Conservation (phyloP, 2,113 vertebrate species). For the Ascaphus truei region DNA sequence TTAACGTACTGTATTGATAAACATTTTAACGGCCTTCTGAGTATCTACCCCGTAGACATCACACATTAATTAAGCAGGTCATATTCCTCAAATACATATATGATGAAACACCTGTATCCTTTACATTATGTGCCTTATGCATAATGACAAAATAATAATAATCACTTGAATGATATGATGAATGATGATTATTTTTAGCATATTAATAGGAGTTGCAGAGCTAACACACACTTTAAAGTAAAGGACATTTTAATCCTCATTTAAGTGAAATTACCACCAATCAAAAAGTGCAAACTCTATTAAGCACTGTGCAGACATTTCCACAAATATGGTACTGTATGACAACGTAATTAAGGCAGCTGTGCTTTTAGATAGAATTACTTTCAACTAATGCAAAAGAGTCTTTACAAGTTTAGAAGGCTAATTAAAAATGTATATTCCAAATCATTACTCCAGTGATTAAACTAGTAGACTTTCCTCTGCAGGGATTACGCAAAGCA, state of each 20-base stretch:
- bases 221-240: slow-evolving; percentile 22
- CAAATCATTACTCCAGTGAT: not conserved
- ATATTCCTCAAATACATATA: too few relatives aligned
- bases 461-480: not conserved
- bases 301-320: slow-evolving; percentile 42
- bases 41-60: too few relatives aligned
- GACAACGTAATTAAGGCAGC: slow-evolving; percentile 53
- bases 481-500: not conserved
- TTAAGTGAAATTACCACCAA: slow-evolving; percentile 49
- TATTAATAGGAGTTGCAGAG: too few relatives aligned
- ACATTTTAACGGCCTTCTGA: too few relatives aligned
- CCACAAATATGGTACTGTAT: slow-evolving; percentile 40
- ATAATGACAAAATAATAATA: not conserved
- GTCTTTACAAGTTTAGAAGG: slow-evolving; percentile 30
- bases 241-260: slow-evolving; percentile 43
- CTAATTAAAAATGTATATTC: slow-evolving; percentile 27
- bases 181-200: too few relatives aligned
- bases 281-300: slow-evolving; percentile 41
- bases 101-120: too few relatives aligned
- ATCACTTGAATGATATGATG: not conserved
- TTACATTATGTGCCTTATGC: not conserved
- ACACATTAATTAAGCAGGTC: too few relatives aligned
- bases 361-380: slow-evolving; percentile 44
- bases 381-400: slow-evolving; percentile 41
- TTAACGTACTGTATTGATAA: too few relatives aligned